These are phyloP conservation scores for Urocolius indicus DNA, from an alignment of 2,113 vertebrate species.

Conservation along the genomic window DNA sequence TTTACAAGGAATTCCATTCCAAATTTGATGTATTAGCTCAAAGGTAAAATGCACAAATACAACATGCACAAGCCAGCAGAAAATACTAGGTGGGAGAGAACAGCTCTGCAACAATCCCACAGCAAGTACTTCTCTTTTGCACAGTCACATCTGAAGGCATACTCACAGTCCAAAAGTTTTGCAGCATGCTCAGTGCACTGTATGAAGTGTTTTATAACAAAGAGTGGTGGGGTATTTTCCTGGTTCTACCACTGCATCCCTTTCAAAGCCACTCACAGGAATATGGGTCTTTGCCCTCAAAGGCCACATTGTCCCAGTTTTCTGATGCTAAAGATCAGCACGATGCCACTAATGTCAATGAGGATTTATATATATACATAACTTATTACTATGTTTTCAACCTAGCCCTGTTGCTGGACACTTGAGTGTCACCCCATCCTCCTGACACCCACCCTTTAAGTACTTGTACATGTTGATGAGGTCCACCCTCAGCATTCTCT, in stretches of 20 bases:
- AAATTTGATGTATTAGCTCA: background rate
- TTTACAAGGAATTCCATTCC: background rate
- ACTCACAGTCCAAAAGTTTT: background rate
- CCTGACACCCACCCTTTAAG: no score
- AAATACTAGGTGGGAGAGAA: background rate
- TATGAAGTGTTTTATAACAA: background rate
- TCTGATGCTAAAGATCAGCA: background rate
- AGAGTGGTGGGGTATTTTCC: background rate
- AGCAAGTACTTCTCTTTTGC: background rate
- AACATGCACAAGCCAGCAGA: background rate
- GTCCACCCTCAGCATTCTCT: no score
- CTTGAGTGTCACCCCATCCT: no score
- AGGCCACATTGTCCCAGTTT: background rate
- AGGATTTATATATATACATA: no score
- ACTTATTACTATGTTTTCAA: background rate
- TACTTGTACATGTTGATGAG: no score
- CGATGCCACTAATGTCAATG: rapidly evolving
- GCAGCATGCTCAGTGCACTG: background rate
- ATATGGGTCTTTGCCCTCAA: background rate
- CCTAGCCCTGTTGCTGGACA: no score
- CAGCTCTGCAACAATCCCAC: background rate
- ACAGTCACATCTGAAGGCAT: background rate
- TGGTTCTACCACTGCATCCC: background rate
- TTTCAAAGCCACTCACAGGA: background rate
- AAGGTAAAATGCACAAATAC: background rate